Evolutionary conservation across 2,888 invertebrate genomes (phyloP), one percentile per base, ranked within the genome.

Genomic region (Eupithecia exiguata): DNA sequence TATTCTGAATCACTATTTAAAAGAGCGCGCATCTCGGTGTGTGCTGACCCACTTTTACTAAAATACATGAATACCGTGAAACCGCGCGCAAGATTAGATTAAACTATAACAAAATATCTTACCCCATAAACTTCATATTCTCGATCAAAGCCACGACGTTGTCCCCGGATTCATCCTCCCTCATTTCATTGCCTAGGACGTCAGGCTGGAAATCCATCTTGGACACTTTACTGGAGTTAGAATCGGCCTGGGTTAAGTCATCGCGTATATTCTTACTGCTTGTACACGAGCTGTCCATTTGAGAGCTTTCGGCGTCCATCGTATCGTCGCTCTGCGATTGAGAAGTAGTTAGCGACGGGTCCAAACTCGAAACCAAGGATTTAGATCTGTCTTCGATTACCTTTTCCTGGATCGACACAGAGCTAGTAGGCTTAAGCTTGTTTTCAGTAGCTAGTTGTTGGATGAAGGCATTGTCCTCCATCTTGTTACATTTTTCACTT

Each of bases 121-220:
- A 93, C 93, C 92, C 92, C 89, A 94, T 92, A 78, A 92, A 93
- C 1, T 91, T 87, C 78, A 93, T 81, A 84, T 85, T 87, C 53
- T 92, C 88, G 14, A 93, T 92, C 77, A 87, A 88, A 1, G 87
- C 85, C 5, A 91, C 86, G 0, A 93, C 86, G 70, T 92, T 89
- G 1, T 82, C 80, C 0, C 83, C 81, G 0, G 88, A 86, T 0
- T 88, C 88, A 49, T 84, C 80, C 0, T 88, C 84, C 0, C 43
- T 25, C 5, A 77, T 21, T 7, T 30, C 4, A 5, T 77, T 82
- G 2, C 78, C 70, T 5, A 74, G 58, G 35, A 83, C 53, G 0
- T 83, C 83, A 0, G 86, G 81, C 16, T 80, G 80, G 86, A 87
- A 88, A 6, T 87, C 86, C 18, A 80, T 53, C 14, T 77, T 75